Evolutionary conservation across 2,113 vertebrate species (phyloP).

Genomic region (Argyrosomus japonicus): DNA sequence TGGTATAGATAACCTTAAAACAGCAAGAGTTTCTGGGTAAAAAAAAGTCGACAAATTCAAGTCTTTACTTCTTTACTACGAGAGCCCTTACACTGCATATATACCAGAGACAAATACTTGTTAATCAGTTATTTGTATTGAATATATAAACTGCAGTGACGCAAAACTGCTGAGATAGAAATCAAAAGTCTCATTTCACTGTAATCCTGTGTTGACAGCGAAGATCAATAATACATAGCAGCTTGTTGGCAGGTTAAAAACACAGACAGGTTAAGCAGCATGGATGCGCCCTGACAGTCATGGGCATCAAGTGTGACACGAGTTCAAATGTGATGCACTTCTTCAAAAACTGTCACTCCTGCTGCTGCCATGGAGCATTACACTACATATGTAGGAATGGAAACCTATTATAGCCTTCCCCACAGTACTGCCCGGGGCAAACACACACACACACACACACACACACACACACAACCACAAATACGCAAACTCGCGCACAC

Average conservation of each 20-base stretch:
- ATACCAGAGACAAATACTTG: not conserved
- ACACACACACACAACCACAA: constrained; percentile 14
- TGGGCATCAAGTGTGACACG: constrained; percentile 31
- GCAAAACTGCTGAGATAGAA: not conserved
- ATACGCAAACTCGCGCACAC: not conserved
- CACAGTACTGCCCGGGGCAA: constrained; percentile 57
- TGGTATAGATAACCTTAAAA: not conserved
- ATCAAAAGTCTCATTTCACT: not conserved
- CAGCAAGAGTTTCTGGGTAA: not conserved
- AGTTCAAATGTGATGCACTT: constrained; percentile 52
- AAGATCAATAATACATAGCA: not conserved
- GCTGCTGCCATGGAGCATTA: constrained; percentile 46
- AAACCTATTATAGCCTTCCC: constrained; percentile 68
- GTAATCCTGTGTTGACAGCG: not conserved
- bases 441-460: constrained; percentile 48
- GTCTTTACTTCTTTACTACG: not conserved
- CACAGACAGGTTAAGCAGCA: constrained; percentile 23
- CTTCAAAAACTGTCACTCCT: constrained; percentile 45
- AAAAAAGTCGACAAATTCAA: not conserved
- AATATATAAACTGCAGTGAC: not conserved
- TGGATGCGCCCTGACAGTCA: constrained; percentile 26
- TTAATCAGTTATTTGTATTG: not conserved
- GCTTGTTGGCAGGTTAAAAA: constrained; percentile 3
- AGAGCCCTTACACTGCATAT: not conserved
- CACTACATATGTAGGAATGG: constrained; percentile 54